These are phyloP conservation scores for Archilochus colubris DNA, from an alignment of 2,113 vertebrate species.

Conservation along the genomic window DNA sequence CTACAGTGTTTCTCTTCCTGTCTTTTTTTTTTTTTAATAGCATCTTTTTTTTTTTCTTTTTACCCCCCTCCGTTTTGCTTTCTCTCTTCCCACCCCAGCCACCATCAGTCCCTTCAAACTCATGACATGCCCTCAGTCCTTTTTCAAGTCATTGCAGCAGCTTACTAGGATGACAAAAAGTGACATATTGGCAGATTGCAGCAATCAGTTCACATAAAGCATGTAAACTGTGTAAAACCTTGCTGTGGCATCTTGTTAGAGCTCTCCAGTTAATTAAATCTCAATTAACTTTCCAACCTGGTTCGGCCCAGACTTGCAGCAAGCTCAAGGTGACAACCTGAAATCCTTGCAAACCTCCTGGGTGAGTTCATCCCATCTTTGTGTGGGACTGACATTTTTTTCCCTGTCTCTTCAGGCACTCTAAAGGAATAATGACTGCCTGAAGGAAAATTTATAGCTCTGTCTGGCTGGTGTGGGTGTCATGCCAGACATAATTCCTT, in stretches of 20 bases:
- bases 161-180: not conserved
- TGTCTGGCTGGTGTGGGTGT: not conserved
- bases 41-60: not conserved
- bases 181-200: not conserved
- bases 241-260: not conserved
- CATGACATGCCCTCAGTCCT: not conserved
- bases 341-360: not conserved
- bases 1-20: constrained; percentile 9
- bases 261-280: constrained; percentile 29
- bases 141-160: constrained; percentile 15
- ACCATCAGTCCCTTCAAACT: not conserved
- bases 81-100: not conserved
- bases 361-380: not conserved
- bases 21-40: constrained; percentile 29
- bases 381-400: not conserved
- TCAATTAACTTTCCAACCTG: not conserved
- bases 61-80: not conserved
- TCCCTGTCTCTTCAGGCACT: not conserved
- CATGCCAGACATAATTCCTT: not conserved
- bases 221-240: not conserved
- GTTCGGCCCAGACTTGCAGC: constrained; percentile 12
- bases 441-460: not conserved
- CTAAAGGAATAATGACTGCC: not conserved
- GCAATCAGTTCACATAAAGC: not conserved
- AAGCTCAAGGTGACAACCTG: constrained; percentile 10